Conservation (phyloP, 1,140 invertebrate species). For the Ladona fulva region DNA sequence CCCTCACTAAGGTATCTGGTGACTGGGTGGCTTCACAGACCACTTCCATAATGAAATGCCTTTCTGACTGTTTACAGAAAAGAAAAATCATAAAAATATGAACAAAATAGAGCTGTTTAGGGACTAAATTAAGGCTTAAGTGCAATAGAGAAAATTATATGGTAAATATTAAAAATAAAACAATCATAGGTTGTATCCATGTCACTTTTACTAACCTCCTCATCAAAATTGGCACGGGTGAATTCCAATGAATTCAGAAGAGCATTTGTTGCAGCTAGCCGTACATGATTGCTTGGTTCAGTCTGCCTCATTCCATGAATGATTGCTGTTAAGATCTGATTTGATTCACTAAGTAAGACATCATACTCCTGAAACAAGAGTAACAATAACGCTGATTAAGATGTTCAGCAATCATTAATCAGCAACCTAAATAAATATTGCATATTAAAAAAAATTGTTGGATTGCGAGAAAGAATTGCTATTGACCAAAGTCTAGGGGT, state of each 20-base stretch:
- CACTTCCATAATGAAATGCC: conserved; percentile 99
- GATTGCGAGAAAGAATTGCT: too few relatives aligned
- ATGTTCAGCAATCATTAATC: too few relatives aligned
- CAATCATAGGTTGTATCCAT: neutral
- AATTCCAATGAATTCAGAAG: conserved; percentile 98
- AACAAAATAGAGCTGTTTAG: neutral
- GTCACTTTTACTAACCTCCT: conserved; percentile 59
- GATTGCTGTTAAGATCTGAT: conserved; percentile 96
- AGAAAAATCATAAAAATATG: too few relatives aligned
- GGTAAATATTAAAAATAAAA: conserved; percentile 12
- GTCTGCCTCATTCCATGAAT: conserved; percentile 93
- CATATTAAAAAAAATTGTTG: too few relatives aligned
- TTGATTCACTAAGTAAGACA: conserved; percentile 82
- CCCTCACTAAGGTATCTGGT: conserved; percentile 77
- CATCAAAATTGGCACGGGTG: conserved; percentile 96
- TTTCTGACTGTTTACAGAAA: conserved; percentile 55
- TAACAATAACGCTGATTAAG: too few relatives aligned
- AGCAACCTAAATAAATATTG: too few relatives aligned
- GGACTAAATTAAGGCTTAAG: neutral
- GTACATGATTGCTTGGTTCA: conserved; percentile 72
- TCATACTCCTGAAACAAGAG: conserved; percentile 64
- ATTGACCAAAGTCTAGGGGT: too few relatives aligned
- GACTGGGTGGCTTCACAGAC: conserved; percentile 89
- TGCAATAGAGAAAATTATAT: too few relatives aligned
- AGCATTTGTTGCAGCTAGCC: conserved; percentile 92